Evolutionary conservation across 2,797 vertebrate species (phyloP), one percentile per base, ranked within the genome.

Genomic region (Molossus molossus): DNA sequence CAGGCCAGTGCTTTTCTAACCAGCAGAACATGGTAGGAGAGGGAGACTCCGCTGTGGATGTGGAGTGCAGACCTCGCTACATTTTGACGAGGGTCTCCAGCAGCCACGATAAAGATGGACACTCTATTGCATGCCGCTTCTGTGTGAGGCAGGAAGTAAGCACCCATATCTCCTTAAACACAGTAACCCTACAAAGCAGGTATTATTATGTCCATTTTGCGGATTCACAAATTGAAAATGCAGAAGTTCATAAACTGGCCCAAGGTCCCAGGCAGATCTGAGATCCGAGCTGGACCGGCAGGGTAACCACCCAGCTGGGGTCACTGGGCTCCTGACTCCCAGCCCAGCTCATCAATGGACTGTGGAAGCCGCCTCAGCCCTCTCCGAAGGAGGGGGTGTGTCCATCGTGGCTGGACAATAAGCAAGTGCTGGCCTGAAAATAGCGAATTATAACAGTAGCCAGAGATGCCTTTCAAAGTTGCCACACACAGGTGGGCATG

Each of bases 211-310:
- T 40, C 29, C 33, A 14, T n/a, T 84, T 62, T 12, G 33, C 29
- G 87, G 60, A 77, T 65, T 29, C 80, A 50, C 67, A 82, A 73
- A 81, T 17, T 18, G 50, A 88, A 64, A 95, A 65, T 13, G 17
- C 65, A 48, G 27, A 87, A 67, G 69, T 86, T 94, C 94, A 50
- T 33, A 72, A 90, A 86, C 18, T 7, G 50, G 53, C 75, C 55
- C 64, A 14, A 65, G 18, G 23, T 87, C 91, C 84, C n/a, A 57
- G 60, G 72, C 45, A 73, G 67, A 53, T 40, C 87, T 91, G 72
- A 14, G 29, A 20, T 73, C 67, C 76, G 85, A 77, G 72, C 50
- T 90, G 17, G 23, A 88, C 11, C 23, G 60, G 23, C 0, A 2
- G 5, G 11, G 88, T 64, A 90, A 75, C 77, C 72, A 81, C 75